Percentiles rank a stretch among this genome's conserved stretches.
Evolutionary conservation across 2,113 vertebrate species (phyloP).

Genomic region (Tympanuchus pallidicinctus): DNA sequence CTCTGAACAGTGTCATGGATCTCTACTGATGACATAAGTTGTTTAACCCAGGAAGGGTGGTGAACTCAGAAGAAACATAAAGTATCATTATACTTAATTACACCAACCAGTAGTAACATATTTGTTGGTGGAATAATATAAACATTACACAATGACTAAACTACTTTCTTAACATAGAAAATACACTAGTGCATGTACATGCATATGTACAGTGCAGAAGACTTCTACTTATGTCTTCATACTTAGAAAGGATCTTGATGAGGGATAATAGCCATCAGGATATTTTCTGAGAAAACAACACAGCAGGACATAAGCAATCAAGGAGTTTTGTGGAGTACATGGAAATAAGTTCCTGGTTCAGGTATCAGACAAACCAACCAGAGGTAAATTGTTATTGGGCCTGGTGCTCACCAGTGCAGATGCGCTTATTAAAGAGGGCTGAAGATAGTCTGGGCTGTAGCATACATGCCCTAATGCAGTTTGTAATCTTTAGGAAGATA

Average conservation of each 20-base stretch:
- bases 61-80: neutral
- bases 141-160: neutral
- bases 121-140: neutral
- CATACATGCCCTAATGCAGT: neutral
- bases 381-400: neutral
- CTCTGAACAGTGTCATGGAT: neutral
- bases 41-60: fast-evolving
- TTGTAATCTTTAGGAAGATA: neutral
- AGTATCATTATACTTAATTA: neutral
- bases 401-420: neutral
- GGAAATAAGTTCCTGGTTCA: neutral
- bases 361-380: neutral
- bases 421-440: neutral
- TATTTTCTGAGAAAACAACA: no score
- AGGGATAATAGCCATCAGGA: no score
- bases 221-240: neutral
- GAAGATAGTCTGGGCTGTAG: neutral
- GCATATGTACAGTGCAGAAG: neutral
- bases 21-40: no score
- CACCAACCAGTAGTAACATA: neutral
- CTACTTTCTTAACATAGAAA: neutral
- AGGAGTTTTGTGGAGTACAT: no score
- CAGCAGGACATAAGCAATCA: no score
- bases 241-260: neutral
- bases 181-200: fast-evolving